phyloP scores from a whole-genome alignment of 2,888 invertebrate genomes.

The Nebria salina region DNA sequence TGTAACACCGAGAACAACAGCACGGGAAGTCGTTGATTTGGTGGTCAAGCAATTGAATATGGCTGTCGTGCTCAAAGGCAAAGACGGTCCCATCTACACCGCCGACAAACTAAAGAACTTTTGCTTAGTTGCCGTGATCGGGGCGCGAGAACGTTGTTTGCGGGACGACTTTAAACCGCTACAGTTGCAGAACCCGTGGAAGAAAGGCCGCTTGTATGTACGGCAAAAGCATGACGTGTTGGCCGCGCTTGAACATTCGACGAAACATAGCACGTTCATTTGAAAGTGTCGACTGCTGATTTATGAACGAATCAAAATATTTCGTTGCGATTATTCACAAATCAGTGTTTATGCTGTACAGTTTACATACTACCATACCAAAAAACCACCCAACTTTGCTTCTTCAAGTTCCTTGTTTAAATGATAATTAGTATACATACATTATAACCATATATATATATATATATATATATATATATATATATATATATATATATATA shows the following conservation, averaged over 20 bases:
- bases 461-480: no score
- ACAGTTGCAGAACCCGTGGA: conserved; percentile 95
- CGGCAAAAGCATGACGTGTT: conserved; percentile 89
- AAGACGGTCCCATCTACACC: conserved; percentile 85
- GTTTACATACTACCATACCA: conserved; percentile 34
- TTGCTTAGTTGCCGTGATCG: conserved; percentile 95
- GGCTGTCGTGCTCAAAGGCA: conserved; percentile 87
- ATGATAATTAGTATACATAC: not conserved
- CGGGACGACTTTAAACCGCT: conserved; percentile 94
- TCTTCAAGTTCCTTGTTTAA: conserved; percentile 15
- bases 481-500: no score
- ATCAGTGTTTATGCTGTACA: conserved; percentile 41
- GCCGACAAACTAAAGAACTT: conserved; percentile 87
- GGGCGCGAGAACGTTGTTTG: conserved; percentile 91
- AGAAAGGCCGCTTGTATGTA: conserved; percentile 91
- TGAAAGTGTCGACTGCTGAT: conserved; percentile 55
- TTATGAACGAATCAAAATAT: conserved; percentile 36
- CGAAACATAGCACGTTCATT: conserved; percentile 78
- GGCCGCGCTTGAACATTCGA: conserved; percentile 88
- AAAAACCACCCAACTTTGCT: conserved; percentile 6
- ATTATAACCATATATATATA: no score
- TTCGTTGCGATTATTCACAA: conserved; percentile 34
- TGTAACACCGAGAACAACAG: conserved; percentile 91
- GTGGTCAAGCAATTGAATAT: conserved; percentile 96
- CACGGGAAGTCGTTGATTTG: conserved; percentile 93